phyloP scores from a whole-genome alignment of 92 coral and sea anemone genomes.

The Porites rus region DNA sequence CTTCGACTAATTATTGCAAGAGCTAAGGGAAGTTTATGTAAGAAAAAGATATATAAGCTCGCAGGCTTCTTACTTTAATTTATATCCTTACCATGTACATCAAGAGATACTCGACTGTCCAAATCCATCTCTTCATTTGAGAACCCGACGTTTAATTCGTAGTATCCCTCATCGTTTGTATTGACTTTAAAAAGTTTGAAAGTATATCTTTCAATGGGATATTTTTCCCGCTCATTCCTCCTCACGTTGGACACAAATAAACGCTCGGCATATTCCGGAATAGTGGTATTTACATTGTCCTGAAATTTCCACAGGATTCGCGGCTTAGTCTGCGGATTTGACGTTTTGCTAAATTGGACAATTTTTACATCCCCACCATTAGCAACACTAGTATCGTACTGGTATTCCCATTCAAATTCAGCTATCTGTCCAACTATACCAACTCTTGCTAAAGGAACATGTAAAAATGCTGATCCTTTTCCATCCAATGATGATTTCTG shows the following conservation, averaged over 20 bases:
- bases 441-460: background rate
- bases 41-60: background rate
- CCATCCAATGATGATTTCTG: background rate
- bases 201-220: background rate
- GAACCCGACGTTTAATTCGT: background rate
- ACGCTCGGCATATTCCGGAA: background rate
- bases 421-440: background rate
- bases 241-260: background rate
- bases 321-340: background rate
- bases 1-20: no score
- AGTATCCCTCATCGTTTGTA: background rate
- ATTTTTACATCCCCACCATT: background rate
- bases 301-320: background rate
- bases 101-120: constrained; percentile 4
- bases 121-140: background rate
- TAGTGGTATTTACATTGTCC: background rate
- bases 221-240: background rate
- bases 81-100: background rate
- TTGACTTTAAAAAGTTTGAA: constrained; percentile 11
- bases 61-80: background rate
- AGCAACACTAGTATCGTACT: background rate
- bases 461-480: background rate
- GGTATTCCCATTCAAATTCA: constrained; percentile 22
- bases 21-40: no score
- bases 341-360: background rate